A percentile compares a stretch with the other conserved stretches of the same genome.
Evolutionary conservation across 2,888 invertebrate genomes (phyloP).

Genomic region (Tiphia femorata): DNA sequence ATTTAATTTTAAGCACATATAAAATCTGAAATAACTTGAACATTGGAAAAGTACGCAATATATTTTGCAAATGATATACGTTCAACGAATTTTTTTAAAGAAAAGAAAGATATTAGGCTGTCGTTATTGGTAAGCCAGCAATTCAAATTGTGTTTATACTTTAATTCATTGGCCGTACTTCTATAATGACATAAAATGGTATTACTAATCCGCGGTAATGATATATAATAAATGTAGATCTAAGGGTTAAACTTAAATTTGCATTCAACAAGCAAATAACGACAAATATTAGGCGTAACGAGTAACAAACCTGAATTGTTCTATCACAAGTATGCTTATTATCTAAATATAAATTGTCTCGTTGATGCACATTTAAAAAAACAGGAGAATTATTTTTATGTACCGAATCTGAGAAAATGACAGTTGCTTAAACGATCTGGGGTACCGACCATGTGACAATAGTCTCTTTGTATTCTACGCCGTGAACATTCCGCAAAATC

Average conservation of each 20-base stretch:
- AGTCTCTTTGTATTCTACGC: constrained; percentile 33
- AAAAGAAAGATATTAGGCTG: no score
- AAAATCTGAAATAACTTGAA: no score
- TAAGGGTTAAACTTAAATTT: constrained; percentile 19
- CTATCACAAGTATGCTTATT: constrained; percentile 46
- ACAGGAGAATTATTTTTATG: constrained; percentile 31
- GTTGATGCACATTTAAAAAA: constrained; percentile 55
- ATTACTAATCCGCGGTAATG: constrained; percentile 8
- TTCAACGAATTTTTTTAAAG: no score
- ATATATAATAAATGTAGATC: constrained; percentile 15
- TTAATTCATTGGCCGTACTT: no score
- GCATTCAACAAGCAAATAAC: constrained; percentile 8
- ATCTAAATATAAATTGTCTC: constrained; percentile 45
- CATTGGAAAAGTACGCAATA: no score
- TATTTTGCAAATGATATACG: no score
- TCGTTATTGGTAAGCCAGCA: no score
- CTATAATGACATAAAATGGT: no score
- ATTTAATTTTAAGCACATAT: no score
- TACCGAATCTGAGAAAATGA: constrained; percentile 54
- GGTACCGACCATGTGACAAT: constrained; percentile 46
- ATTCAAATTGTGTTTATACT: no score
- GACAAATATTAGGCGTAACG: background rate
- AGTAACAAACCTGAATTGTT: constrained; percentile 42
- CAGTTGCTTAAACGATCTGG: constrained; percentile 58
- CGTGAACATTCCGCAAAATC: constrained; percentile 13